These are phyloP conservation scores for Desmodus rotundus DNA, from an alignment of 2,113 vertebrate species.

Conservation along the genomic window DNA sequence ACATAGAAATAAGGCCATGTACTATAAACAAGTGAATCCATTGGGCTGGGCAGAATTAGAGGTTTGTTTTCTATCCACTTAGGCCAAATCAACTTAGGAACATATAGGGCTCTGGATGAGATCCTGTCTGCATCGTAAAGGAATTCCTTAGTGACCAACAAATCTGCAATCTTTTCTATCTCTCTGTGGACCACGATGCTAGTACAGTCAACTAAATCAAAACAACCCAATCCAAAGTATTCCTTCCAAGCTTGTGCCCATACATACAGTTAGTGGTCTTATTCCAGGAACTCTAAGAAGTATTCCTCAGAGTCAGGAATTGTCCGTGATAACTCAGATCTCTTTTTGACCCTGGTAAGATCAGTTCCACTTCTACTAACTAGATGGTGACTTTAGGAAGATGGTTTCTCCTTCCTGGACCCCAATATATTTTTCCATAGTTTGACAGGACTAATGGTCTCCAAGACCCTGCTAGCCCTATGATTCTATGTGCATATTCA, in stretches of 20 bases:
- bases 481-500: not conserved
- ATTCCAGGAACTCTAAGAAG: not conserved
- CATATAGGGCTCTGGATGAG: not conserved
- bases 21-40: conserved; percentile 21
- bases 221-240: not conserved
- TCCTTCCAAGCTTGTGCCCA: not conserved
- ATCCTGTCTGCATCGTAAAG: not conserved
- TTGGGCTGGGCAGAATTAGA: not conserved
- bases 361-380: not conserved
- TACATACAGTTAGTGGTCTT: not conserved
- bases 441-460: not conserved
- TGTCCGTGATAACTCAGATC: not conserved
- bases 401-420: not conserved
- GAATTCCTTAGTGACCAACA: not conserved
- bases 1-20: not conserved
- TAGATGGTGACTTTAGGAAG: not conserved
- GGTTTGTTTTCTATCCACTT: not conserved
- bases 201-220: not conserved
- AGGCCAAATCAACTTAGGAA: not conserved
- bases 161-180: not conserved
- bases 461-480: not conserved
- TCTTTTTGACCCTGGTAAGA: conserved; percentile 9
- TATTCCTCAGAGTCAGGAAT: not conserved
- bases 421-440: not conserved
- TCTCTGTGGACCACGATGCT: not conserved